phyloP scores from a whole-genome alignment of 2,113 vertebrate species.

The Cyphomyrus discorhynchus region DNA sequence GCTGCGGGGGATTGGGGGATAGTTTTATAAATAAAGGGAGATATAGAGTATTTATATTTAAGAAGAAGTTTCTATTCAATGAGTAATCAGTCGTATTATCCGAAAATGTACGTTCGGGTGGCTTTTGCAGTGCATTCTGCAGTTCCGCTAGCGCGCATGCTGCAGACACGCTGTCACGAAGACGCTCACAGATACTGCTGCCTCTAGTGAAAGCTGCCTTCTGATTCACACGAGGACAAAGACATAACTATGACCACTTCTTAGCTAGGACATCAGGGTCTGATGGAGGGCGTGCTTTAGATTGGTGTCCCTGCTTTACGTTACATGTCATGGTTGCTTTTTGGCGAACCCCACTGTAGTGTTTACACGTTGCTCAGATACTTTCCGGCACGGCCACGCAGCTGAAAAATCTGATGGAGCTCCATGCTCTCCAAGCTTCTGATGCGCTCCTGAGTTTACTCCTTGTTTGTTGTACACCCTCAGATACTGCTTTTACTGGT shows the following conservation, averaged over 20 bases:
- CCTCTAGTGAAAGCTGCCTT: slow-evolving; percentile 35
- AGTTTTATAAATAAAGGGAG: slow-evolving; percentile 45
- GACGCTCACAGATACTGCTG: slow-evolving; percentile 9
- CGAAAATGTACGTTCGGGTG: slow-evolving; percentile 30
- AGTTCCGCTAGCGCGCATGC: slow-evolving; percentile 24
- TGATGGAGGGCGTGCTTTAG: background rate
- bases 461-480: background rate
- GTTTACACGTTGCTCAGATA: background rate
- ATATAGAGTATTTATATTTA: slow-evolving; percentile 55
- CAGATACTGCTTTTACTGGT: background rate
- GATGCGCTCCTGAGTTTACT: background rate
- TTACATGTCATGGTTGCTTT: background rate
- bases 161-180: slow-evolving; percentile 21
- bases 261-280: slow-evolving; percentile 43
- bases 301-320: background rate
- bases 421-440: background rate
- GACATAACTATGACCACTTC: slow-evolving; percentile 59
- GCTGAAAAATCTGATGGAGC: background rate
- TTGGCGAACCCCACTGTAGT: background rate
- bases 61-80: slow-evolving; percentile 44
- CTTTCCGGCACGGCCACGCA: background rate
- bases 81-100: slow-evolving; percentile 48
- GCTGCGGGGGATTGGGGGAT: slow-evolving; percentile 38
- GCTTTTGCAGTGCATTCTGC: slow-evolving; percentile 3
- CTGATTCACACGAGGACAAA: slow-evolving; percentile 51